Evolutionary conservation across 2,888 invertebrate genomes (phyloP).

Genomic region (Galerucella calmariensis): DNA sequence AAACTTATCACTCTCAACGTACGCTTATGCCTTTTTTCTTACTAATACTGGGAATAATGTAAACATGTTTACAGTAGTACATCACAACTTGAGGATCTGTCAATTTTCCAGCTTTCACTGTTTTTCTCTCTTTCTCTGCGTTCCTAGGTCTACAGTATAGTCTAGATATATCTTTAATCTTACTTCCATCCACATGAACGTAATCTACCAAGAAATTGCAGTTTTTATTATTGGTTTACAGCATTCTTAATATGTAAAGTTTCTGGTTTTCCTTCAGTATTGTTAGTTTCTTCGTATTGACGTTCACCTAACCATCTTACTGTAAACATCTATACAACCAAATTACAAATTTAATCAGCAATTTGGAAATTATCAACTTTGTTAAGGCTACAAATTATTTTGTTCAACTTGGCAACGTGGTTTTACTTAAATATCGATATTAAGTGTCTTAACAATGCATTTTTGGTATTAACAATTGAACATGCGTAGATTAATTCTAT

Average conservation of each 20-base stretch:
- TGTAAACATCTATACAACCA: background rate
- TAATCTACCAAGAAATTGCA: too few species aligned
- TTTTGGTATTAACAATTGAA: background rate
- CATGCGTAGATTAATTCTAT: background rate
- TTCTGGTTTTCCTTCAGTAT: too few species aligned
- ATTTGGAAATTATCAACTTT: too few species aligned
- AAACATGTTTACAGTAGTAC: slow-evolving; percentile 6
- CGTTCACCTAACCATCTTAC: background rate
- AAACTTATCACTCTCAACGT: slow-evolving; percentile 4
- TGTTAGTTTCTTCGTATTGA: too few species aligned
- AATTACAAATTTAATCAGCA: background rate
- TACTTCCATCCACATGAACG: background rate
- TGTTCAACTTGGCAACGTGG: background rate
- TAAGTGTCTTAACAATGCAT: background rate
- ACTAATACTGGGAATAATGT: slow-evolving; percentile 11
- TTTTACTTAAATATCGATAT: background rate
- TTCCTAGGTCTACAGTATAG: too few species aligned
- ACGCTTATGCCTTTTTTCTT: slow-evolving; percentile 1
- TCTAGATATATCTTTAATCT: background rate
- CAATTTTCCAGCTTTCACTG: too few species aligned
- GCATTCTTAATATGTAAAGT: background rate
- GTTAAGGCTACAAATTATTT: background rate
- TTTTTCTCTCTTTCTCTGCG: too few species aligned
- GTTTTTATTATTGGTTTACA: background rate
- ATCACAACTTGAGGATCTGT: background rate